Base-by-base conservation (phyloP, 1,140 invertebrate species). In the Sarcophaga peregrina region DNA sequence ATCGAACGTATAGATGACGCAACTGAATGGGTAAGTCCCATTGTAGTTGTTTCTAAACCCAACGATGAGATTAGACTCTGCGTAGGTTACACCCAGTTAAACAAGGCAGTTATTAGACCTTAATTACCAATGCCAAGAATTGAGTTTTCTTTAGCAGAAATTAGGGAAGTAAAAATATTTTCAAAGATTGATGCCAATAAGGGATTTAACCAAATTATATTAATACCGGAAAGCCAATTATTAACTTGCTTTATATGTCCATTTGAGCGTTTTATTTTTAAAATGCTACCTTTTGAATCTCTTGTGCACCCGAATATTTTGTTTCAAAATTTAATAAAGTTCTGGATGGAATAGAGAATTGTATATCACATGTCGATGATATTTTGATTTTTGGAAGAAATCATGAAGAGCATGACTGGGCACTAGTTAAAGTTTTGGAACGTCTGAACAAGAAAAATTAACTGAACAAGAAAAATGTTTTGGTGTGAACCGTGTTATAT, bases 11-110 rank as follows among this genome's bases (percentile, higher is more conserved):
- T 90, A 37, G 85, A 86, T 48, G 83, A 86, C 73, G 86, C 86
- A 9, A 89, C 87, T 3, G 87, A 88, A 37, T 92, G 91, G 90
- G 89, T 87, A 20, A 84, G 88, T n/a, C 90, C 91, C 6, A 87
- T 91, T 45, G 86, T 92, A 8, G 82, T 87, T 8, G 90, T 91
- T 7, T 86, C 86, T 11, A 92, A 92, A 83, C 80, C 85, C 20
- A 15, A 58, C 13, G 15, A 58, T 58, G 54, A 58, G 13, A 58
- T 58, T 15, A 58, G 54, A 58, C 13, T 58, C 9, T 58, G 54
- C 13, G 54, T 58, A 9, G 54, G 15, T 15, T 58, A 58, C 54
- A 58, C 54, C 5, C 54, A 58, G 54, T 58, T 58, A 15, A 58
- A 58, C 15, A 58, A 58, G 15, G 54, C 54, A 5, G 54, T 58